Evolutionary conservation across 1,140 invertebrate genomes (phyloP), one percentile per base, ranked within the genome.

Genomic region (Armadillidium nasatum): DNA sequence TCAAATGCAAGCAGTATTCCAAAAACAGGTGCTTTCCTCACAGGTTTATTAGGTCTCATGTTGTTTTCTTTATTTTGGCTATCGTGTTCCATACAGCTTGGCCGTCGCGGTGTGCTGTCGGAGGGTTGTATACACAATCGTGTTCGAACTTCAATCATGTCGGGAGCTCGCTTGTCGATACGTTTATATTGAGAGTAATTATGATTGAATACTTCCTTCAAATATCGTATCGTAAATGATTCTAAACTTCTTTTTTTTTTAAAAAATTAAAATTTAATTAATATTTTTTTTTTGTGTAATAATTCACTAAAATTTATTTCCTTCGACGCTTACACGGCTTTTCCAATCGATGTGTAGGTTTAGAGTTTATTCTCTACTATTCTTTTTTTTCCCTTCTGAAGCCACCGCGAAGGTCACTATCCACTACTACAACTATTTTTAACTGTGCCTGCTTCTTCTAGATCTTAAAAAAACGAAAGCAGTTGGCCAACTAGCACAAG

Each of bases 1-100:
- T 87, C 93, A 96, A 88, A 94, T 96, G 92, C 94, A 96, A 86
- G 91, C 93, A 75, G 91, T 95, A 91, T 93, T 93, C 84, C 93
- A 95, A 87, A 96, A 95, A 88, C 94, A 96, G 93, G 94, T 95
- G 89, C 90, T 71, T 75, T 60, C 50, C 50, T 60, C 33, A 33
- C 33, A 33, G 50, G 50, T 60, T 60, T 60, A 4, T 15, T 60
- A 15, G 50, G 11, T 60, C 50, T 15, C 50, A 60, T 60, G 50
- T 60, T 60, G 1, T 60, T 60, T 60, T 33, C 50, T 19, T 60
- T 60, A 60, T 60, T 60, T 19, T 60, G 50, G 50, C 50, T 60
- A 60, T 60, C 50, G 50, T 60, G 50, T 60, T 60, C 19, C 50
- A 60, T 60, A 60, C 50, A 60, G 50, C 50, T 60, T 60, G 50